phyloP scores from a whole-genome alignment of 1,140 invertebrate species.

The Wasmannia auropunctata region DNA sequence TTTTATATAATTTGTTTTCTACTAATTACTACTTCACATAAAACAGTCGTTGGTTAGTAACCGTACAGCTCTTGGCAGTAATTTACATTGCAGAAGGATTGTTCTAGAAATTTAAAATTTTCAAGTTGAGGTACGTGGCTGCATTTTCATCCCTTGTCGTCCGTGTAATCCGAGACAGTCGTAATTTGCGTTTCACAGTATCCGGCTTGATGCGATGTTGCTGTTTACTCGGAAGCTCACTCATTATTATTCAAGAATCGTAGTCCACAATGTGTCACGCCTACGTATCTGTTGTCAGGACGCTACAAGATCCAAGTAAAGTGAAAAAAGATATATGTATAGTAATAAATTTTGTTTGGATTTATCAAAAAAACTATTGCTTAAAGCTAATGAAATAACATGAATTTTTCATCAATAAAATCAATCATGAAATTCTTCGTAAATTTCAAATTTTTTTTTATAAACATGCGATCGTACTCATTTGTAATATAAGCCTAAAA shows the following conservation, averaged over 20 bases:
- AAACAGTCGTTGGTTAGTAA: neutral
- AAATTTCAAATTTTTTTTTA: neutral
- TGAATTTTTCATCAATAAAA: neutral
- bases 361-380: neutral
- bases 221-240: constrained; percentile 20
- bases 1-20: neutral
- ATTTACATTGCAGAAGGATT: neutral
- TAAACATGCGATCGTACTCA: neutral
- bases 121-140: neutral
- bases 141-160: constrained; percentile 5
- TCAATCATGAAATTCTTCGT: neutral
- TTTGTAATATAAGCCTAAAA: neutral
- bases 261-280: neutral
- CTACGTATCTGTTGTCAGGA: neutral
- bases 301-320: constrained; percentile 6
- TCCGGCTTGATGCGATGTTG: neutral
- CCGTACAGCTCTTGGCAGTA: neutral
- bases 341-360: neutral
- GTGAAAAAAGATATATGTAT: neutral
- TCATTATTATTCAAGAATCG: constrained; percentile 51
- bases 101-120: neutral
- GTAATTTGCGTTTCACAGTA: constrained; percentile 6
- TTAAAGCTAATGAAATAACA: neutral
- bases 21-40: neutral
- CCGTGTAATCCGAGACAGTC: constrained; percentile 4